Conservation (phyloP, 2,888 invertebrate species). For the Aleiodes testaceus region DNA sequence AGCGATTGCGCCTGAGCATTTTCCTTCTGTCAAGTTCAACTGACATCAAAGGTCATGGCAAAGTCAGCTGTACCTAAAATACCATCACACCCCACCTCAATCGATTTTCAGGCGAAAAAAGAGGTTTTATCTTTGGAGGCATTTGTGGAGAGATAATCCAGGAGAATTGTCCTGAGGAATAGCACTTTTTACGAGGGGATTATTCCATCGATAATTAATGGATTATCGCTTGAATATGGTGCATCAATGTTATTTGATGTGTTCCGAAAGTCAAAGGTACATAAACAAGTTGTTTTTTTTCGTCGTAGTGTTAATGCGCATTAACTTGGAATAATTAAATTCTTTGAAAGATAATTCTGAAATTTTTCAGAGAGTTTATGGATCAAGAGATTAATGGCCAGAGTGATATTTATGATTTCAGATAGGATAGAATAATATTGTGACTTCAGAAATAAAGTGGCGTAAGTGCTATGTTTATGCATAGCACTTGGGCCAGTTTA, state of each 20-base stretch:
- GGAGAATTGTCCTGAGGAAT: not conserved
- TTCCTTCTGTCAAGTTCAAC: slow-evolving; percentile 44
- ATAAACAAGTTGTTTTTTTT: not conserved
- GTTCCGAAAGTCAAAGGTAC: not conserved
- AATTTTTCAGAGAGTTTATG: no score
- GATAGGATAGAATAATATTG: no score
- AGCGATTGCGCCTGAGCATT: slow-evolving; percentile 52
- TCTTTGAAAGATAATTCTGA: no score
- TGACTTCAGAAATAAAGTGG: no score
- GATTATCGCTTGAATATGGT: not conserved
- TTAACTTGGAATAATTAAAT: not conserved
- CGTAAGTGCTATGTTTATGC: no score
- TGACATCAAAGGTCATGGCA: slow-evolving; percentile 42
- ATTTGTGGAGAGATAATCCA: not conserved
- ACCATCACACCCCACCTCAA: not conserved
- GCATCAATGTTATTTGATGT: not conserved
- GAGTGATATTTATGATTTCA: no score
- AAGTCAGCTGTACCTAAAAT: slow-evolving; percentile 17
- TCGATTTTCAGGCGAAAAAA: no score
- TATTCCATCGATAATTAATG: not conserved
- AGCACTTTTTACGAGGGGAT: not conserved
- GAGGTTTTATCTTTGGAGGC: not conserved
- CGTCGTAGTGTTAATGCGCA: not conserved
- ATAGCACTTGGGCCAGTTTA: no score
- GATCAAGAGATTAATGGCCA: no score